Percentiles rank a stretch among this genome's conserved stretches.
These are phyloP conservation scores for Okapia johnstoni DNA, from an alignment of 2,113 vertebrate species.

Conservation along the genomic window DNA sequence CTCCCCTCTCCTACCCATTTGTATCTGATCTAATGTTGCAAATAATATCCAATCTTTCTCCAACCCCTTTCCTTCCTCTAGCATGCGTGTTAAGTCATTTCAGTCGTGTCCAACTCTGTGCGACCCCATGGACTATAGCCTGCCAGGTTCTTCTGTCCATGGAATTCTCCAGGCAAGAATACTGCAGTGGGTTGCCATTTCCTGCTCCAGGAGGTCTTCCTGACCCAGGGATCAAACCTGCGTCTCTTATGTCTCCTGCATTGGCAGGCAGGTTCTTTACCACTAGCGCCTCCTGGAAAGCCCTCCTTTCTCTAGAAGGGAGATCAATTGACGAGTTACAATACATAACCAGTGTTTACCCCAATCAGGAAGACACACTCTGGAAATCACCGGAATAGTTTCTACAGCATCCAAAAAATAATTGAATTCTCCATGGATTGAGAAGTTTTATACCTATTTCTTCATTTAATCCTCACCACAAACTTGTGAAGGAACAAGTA, in stretches of 20 bases:
- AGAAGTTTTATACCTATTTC: not conserved
- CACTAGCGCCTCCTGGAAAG: not conserved
- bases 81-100: not conserved
- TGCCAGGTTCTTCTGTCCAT: not conserved
- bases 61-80: not conserved
- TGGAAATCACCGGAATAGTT: not conserved
- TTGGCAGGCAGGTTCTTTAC: not conserved
- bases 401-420: not conserved
- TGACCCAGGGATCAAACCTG: not conserved
- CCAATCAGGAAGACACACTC: not conserved
- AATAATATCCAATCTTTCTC: not conserved
- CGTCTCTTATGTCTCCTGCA: not conserved
- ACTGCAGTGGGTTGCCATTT: not conserved
- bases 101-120: not conserved
- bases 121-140: not conserved
- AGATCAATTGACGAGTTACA: not conserved
- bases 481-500: not conserved
- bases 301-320: not conserved
- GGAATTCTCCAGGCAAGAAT: not conserved
- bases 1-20: not conserved
- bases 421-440: not conserved
- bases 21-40: not conserved
- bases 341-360: not conserved
- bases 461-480: not conserved
- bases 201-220: not conserved